A percentile compares a stretch with the other conserved stretches of the same genome.
Evolutionary conservation across 2,797 vertebrate genomes (phyloP).

Genomic region (Phaenicophaeus curvirostris): DNA sequence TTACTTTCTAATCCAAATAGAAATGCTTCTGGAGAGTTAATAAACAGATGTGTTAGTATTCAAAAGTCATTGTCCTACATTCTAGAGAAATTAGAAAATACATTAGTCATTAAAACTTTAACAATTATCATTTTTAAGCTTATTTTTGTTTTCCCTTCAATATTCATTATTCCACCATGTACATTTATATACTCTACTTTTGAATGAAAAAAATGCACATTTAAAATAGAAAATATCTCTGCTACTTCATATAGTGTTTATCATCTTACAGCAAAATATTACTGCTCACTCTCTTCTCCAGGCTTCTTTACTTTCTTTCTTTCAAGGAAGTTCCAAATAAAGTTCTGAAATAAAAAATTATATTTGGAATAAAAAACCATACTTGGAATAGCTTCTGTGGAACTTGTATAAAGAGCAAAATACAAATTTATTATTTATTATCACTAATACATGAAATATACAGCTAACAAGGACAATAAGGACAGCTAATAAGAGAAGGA

Average conservation of each 20-base stretch:
- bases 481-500: background rate
- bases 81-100: background rate
- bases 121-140: background rate
- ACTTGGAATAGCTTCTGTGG: background rate
- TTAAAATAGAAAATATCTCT: background rate
- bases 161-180: background rate
- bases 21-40: slow-evolving; percentile 56
- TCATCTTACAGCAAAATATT: background rate
- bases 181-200: background rate
- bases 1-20: slow-evolving; percentile 26
- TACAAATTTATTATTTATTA: background rate
- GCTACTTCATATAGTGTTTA: background rate
- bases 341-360: background rate
- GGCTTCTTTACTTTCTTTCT: background rate
- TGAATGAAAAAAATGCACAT: background rate
- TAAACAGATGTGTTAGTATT: background rate
- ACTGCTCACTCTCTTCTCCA: background rate
- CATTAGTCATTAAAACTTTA: background rate
- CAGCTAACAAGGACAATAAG: background rate
- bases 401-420: background rate
- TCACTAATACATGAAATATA: background rate
- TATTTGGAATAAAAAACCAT: too few relatives aligned
- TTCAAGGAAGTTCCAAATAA: background rate
- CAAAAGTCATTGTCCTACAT: background rate
- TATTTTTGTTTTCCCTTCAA: background rate